phyloP scores from a whole-genome alignment of 2,113 vertebrate species.

The Bujurquina vittata region DNA sequence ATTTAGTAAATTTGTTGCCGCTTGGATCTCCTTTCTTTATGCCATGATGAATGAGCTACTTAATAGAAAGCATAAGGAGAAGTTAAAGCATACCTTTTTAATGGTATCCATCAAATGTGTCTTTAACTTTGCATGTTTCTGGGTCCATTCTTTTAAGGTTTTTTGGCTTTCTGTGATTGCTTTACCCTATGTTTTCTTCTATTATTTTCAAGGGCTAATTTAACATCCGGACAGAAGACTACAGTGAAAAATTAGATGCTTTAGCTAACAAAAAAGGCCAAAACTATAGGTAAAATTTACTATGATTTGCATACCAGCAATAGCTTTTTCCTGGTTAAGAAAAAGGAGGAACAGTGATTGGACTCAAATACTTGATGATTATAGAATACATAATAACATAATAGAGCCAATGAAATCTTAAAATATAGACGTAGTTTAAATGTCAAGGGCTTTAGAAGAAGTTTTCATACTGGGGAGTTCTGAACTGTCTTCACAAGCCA shows the following conservation, averaged over 20 bases:
- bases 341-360: neutral
- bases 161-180: too few relatives aligned
- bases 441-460: neutral
- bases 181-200: neutral
- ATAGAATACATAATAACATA: neutral
- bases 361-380: neutral
- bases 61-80: too few relatives aligned
- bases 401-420: neutral
- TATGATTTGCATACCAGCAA: neutral
- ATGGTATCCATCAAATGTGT: too few relatives aligned
- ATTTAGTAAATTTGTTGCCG: neutral
- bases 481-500: slow-evolving; percentile 22
- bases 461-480: slow-evolving; percentile 15
- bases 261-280: neutral
- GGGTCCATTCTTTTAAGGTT: too few relatives aligned
- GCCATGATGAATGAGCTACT: neutral
- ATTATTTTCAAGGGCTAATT: neutral
- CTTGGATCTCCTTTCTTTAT: neutral
- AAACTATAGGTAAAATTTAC: neutral
- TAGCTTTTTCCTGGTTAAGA: neutral
- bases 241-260: neutral
- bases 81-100: too few relatives aligned
- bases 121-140: too few relatives aligned
- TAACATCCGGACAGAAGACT: neutral
- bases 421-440: neutral